Evolutionary conservation across 2,113 vertebrate genomes (phyloP).

Genomic region (Triplophysa dalaica): DNA sequence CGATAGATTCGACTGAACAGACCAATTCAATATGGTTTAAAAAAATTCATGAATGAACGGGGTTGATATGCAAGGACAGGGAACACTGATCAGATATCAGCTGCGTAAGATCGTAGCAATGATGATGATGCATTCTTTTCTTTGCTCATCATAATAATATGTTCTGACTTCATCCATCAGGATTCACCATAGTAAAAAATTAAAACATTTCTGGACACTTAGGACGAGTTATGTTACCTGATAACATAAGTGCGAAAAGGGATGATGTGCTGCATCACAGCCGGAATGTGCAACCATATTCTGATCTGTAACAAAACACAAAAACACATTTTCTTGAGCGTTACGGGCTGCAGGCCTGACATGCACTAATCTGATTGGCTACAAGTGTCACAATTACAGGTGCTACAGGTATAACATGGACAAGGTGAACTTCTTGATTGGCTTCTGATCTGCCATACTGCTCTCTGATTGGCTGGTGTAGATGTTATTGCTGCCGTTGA

Average conservation of each 20-base stretch:
- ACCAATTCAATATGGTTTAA: neutral
- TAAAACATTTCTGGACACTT: no score
- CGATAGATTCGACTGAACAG: neutral
- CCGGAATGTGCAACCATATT: conserved; percentile 99
- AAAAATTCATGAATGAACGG: neutral
- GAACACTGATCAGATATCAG: no score
- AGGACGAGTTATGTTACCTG: conserved; percentile 75
- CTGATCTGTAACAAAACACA: conserved; percentile 80
- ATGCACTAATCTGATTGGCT: neutral
- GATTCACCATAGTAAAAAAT: no score
- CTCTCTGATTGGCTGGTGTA: neutral
- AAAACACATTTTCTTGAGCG: neutral
- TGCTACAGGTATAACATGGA: neutral
- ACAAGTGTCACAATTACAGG: no score
- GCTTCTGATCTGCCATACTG: neutral
- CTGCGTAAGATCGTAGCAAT: no score
- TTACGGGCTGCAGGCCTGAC: neutral
- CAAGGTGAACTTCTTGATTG: no score
- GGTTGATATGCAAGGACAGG: no score
- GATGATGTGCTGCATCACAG: conserved; percentile 99
- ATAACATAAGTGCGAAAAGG: conserved; percentile 98
- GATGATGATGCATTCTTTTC: no score
- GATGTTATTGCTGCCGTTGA: conserved; percentile 29
- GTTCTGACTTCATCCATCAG: no score
- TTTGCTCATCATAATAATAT: no score